Conservation (phyloP, 2,888 invertebrate species). For the Micropterix aruncella region DNA sequence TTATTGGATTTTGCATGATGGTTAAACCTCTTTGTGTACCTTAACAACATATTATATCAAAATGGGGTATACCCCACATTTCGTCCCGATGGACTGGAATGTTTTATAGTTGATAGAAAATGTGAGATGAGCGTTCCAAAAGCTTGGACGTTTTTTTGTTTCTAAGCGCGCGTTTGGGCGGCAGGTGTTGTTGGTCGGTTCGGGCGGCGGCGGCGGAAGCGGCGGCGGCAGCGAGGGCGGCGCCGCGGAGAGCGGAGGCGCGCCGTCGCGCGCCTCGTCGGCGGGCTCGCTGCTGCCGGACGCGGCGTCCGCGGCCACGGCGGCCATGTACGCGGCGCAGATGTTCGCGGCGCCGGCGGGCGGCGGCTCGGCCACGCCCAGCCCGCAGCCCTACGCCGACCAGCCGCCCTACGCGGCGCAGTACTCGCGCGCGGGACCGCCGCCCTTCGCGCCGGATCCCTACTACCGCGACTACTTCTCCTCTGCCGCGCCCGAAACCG, state of each 20-base stretch:
- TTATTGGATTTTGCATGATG: too few species aligned
- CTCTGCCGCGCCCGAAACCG: constrained; percentile 37
- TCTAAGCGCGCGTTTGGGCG: constrained; percentile 47
- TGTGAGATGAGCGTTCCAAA: constrained; percentile 31
- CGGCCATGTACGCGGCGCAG: constrained; percentile 53
- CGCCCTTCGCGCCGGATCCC: constrained; percentile 54
- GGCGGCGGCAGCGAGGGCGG: constrained; percentile 45
- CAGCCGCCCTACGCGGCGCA: constrained; percentile 29
- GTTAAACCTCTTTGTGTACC: too few species aligned
- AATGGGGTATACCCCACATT: too few species aligned
- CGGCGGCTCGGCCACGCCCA: constrained; percentile 41
- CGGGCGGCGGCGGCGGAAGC: constrained; percentile 48
- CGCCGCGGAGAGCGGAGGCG: constrained; percentile 46
- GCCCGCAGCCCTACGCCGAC: constrained; percentile 43
- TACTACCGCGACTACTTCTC: constrained; percentile 74
- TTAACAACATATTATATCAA: too few species aligned
- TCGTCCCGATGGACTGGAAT: background rate
- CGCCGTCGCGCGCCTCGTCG: constrained; percentile 45
- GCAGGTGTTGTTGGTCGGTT: constrained; percentile 39
- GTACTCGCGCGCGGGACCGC: constrained; percentile 35
- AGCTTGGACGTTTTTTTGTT: constrained; percentile 15
- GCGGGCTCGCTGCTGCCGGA: constrained; percentile 44
- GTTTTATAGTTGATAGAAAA: constrained; percentile 1
- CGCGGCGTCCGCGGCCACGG: constrained; percentile 19
- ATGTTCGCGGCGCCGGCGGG: constrained; percentile 49